Evolutionary conservation across 2,888 invertebrate genomes (phyloP).

Genomic region (Drepana falcataria): DNA sequence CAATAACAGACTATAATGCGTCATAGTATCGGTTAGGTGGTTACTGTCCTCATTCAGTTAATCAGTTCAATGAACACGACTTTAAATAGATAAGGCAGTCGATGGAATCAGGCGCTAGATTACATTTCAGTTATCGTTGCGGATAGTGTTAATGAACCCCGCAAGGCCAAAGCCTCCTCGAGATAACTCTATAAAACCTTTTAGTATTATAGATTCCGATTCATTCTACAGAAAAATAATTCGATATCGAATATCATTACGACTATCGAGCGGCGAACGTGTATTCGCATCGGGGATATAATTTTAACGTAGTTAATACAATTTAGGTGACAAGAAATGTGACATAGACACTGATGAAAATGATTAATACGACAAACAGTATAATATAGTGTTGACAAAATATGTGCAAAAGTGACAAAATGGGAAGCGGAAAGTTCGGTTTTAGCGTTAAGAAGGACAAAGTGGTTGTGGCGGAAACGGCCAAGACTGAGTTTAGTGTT

Average conservation of each 20-base stretch:
- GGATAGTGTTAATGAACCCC: conserved; percentile 63
- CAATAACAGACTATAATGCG: not conserved
- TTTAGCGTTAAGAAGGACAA: conserved; percentile 65
- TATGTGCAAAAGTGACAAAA: conserved; percentile 50
- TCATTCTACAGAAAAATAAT: conserved; percentile 65
- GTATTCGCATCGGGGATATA: conserved; percentile 40
- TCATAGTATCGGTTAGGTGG: not conserved
- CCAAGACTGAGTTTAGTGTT: conserved; percentile 70
- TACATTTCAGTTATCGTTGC: conserved; percentile 61
- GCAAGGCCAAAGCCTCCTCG: conserved; percentile 65
- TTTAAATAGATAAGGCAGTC: conserved; percentile 38
- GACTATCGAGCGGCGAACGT: conserved; percentile 49
- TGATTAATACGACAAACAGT: conserved; percentile 30
- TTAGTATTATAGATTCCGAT: conserved; percentile 66
- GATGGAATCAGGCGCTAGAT: conserved; percentile 62
- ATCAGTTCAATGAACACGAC: conserved; percentile 27
- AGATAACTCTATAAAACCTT: conserved; percentile 74
- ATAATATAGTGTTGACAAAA: conserved; percentile 22
- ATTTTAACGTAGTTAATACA: conserved; percentile 38
- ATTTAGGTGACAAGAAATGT: conserved; percentile 33
- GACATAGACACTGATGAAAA: conserved; percentile 37
- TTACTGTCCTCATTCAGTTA: conserved; percentile 3
- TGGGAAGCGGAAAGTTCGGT: conserved; percentile 72
- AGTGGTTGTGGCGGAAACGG: conserved; percentile 46
- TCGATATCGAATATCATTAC: conserved; percentile 67